Percentiles rank a stretch among this genome's conserved stretches.
Evolutionary conservation across 2,797 vertebrate species (phyloP).

Genomic region (Semaprochilodus insignis): DNA sequence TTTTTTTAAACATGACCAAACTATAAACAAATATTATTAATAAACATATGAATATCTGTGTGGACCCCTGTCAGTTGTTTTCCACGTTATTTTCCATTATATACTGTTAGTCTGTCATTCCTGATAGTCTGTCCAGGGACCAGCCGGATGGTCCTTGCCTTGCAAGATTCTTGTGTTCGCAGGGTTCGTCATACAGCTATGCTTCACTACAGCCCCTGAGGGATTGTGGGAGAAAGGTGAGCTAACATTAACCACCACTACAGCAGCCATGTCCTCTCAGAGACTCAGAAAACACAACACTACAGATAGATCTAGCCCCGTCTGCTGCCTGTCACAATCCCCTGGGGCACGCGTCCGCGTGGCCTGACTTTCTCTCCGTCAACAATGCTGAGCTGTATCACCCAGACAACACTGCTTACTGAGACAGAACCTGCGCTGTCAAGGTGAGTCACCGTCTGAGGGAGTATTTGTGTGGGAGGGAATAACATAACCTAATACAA

Average conservation of each 20-base stretch:
- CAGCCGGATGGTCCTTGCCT: neutral
- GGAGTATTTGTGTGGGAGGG: slow-evolving; percentile 29
- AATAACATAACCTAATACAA: slow-evolving; percentile 26
- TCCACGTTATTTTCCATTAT: neutral
- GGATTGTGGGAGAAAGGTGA: slow-evolving; percentile 30
- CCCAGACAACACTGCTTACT: slow-evolving; percentile 35
- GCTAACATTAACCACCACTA: slow-evolving; percentile 34
- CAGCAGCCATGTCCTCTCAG: slow-evolving; percentile 20
- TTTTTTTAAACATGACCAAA: too few species aligned
- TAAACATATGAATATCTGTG: neutral
- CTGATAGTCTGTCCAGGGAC: neutral
- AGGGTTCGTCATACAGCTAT: slow-evolving; percentile 9
- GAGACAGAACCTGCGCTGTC: slow-evolving; percentile 35
- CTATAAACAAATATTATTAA: too few species aligned
- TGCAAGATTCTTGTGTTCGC: neutral
- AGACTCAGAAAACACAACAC: slow-evolving; percentile 5
- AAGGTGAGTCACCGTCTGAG: slow-evolving; percentile 42
- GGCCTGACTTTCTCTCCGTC: neutral
- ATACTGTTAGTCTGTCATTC: neutral
- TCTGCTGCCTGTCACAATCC: slow-evolving; percentile 35
- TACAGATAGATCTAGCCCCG: slow-evolving; percentile 18
- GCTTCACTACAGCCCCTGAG: slow-evolving; percentile 21
- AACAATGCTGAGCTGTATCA: slow-evolving; percentile 1
- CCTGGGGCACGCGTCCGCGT: neutral
- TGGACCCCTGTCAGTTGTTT: neutral